These are phyloP conservation scores for Trypoxylon attenuatum DNA, from an alignment of 2,888 invertebrate species.

Conservation along the genomic window DNA sequence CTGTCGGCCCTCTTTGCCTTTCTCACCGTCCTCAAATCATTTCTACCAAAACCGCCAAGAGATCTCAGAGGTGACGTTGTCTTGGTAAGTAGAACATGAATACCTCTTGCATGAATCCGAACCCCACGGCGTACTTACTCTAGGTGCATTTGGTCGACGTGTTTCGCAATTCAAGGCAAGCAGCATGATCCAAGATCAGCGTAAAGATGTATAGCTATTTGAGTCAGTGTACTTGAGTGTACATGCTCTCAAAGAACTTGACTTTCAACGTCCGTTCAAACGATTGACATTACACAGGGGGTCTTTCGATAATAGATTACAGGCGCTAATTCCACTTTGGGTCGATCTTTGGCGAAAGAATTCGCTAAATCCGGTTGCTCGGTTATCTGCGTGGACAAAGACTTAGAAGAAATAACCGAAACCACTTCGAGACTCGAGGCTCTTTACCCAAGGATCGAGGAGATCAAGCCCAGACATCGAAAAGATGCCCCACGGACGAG, in stretches of 20 bases:
- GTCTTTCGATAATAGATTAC: too few species aligned
- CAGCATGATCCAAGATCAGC: too few species aligned
- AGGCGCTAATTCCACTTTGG: conserved; percentile 65
- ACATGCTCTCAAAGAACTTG: too few species aligned
- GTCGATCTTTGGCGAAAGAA: conserved; percentile 63
- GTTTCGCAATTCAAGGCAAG: not conserved
- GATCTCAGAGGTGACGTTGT: conserved; percentile 66
- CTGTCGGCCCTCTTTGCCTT: conserved; percentile 57
- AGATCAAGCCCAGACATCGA: conserved; percentile 44
- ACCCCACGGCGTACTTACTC: too few species aligned
- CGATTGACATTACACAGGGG: too few species aligned
- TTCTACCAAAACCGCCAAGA: conserved; percentile 69
- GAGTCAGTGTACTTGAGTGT: too few species aligned
- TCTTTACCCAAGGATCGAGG: conserved; percentile 43
- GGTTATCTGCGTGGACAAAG: conserved; percentile 64
- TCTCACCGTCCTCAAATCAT: conserved; percentile 57
- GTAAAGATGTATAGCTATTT: too few species aligned
- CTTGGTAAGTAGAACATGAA: conserved; percentile 62
- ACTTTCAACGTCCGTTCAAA: too few species aligned
- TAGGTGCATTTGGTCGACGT: not conserved
- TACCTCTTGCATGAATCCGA: too few species aligned
- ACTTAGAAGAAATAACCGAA: conserved; percentile 44
- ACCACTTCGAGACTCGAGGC: conserved; percentile 41
- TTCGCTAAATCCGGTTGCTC: conserved; percentile 65
- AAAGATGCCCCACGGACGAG: conserved; percentile 22